These are phyloP conservation scores for Actinostola sp. DNA, from an alignment of 92 coral and sea anemone genomes.

Conservation along the genomic window DNA sequence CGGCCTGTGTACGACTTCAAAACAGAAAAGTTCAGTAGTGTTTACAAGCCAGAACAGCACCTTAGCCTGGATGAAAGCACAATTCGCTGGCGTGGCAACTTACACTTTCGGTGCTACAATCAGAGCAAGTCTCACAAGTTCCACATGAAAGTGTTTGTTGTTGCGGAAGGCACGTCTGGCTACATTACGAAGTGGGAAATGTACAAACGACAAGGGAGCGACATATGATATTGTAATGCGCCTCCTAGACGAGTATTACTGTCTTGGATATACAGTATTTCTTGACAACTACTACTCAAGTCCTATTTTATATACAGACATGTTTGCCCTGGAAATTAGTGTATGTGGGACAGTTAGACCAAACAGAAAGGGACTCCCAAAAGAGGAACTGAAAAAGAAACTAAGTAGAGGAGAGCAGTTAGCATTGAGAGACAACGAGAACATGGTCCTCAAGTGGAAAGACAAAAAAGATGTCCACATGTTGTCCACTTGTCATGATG, in stretches of 20 bases:
- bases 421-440: constrained; percentile 1
- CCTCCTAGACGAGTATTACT: constrained; percentile 18
- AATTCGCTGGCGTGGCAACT: constrained; percentile 28
- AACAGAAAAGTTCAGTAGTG: constrained; percentile 22
- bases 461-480: constrained; percentile 45
- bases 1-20: constrained; percentile 58
- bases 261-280: constrained; percentile 31
- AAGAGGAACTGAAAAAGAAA: not conserved
- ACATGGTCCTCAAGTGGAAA: constrained; percentile 50
- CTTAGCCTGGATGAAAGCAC: constrained; percentile 37
- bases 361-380: constrained; percentile 49
- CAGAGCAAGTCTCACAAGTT: constrained; percentile 7
- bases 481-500: constrained; percentile 54
- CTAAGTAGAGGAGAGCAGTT: constrained; percentile 19
- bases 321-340: not conserved
- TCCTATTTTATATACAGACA: constrained; percentile 14
- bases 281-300: constrained; percentile 37
- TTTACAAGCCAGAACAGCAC: constrained; percentile 32
- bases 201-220: constrained; percentile 16
- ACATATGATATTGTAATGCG: constrained; percentile 22
- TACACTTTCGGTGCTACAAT: constrained; percentile 11
- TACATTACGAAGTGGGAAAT: not conserved
- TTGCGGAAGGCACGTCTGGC: not conserved
- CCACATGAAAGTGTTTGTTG: not conserved
- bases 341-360: constrained; percentile 43